Conservation (phyloP, 2,797 vertebrate species). For the Anguilla anguilla region DNA sequence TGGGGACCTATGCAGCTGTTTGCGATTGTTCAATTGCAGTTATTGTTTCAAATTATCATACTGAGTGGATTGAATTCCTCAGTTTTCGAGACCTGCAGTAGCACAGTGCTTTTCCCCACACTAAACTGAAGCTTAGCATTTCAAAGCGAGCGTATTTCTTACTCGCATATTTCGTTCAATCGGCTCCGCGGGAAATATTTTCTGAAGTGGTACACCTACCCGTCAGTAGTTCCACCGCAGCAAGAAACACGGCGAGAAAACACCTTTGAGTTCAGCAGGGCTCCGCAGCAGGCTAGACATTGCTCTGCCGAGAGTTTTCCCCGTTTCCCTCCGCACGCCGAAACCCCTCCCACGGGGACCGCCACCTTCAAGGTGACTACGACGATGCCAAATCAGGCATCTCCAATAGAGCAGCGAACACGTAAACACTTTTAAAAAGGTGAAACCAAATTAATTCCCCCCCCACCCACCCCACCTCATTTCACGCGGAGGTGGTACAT, state of each 20-base stretch:
- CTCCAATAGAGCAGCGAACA: background rate
- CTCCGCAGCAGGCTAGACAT: background rate
- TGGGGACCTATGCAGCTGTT: background rate
- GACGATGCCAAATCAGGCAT: background rate
- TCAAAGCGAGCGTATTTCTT: background rate
- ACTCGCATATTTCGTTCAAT: background rate
- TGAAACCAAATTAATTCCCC: background rate
- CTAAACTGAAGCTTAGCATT: background rate
- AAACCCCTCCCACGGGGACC: background rate
- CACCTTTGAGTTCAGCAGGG: background rate
- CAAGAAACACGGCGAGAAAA: background rate
- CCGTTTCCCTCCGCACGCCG: background rate
- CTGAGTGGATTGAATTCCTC: background rate
- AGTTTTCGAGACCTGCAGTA: background rate
- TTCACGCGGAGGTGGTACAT: background rate
- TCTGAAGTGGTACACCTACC: background rate
- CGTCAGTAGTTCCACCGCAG: background rate
- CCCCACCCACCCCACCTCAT: background rate
- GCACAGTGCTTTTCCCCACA: background rate
- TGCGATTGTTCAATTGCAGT: background rate
- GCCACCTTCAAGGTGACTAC: background rate
- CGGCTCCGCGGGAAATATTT: background rate
- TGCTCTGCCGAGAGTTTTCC: background rate
- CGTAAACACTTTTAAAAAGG: background rate
- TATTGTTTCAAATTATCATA: background rate